Conservation (phyloP, 2,797 vertebrate genomes). For the Silurus aristotelis region DNA sequence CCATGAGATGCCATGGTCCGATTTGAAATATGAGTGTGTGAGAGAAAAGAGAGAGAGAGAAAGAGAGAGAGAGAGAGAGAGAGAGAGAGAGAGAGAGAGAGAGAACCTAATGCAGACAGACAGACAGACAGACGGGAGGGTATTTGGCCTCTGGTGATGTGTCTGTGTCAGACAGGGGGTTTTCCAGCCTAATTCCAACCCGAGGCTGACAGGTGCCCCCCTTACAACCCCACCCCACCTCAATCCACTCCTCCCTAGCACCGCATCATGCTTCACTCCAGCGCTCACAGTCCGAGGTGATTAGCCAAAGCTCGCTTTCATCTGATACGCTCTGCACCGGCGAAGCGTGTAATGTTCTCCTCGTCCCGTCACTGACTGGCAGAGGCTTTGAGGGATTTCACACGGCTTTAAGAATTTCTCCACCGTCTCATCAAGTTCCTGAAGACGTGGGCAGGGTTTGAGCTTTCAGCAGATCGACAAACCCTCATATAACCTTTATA, state of each 20-base stretch:
- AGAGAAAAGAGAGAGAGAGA: constrained; percentile 44
- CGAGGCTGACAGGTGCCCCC: constrained; percentile 16
- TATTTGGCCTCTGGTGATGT: not conserved
- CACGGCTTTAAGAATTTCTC: constrained; percentile 45
- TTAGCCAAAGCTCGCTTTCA: constrained; percentile 56
- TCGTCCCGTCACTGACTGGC: constrained; percentile 51
- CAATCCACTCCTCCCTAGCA: too few species aligned
- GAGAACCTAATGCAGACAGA: constrained; percentile 67
- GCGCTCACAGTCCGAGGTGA: constrained; percentile 20
- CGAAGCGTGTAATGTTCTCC: constrained; percentile 64
- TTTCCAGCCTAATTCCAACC: constrained; percentile 24
- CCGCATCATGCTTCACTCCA: constrained; percentile 1
- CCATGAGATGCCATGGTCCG: constrained; percentile 54
- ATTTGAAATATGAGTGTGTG: constrained; percentile 70
- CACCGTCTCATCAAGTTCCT: constrained; percentile 39
- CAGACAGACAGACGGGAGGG: constrained; percentile 1
- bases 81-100: constrained; percentile 31
- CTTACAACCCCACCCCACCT: not conserved
- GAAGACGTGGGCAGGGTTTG: not conserved
- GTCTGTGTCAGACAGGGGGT: constrained; percentile 17
- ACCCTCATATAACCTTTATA: not conserved
- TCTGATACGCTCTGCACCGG: constrained; percentile 60
- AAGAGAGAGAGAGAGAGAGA: constrained; percentile 60
- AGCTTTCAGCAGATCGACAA: not conserved
- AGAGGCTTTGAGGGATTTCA: constrained; percentile 58